phyloP scores from a whole-genome alignment of 1,140 invertebrate species.

The Dendroctonus valens region DNA sequence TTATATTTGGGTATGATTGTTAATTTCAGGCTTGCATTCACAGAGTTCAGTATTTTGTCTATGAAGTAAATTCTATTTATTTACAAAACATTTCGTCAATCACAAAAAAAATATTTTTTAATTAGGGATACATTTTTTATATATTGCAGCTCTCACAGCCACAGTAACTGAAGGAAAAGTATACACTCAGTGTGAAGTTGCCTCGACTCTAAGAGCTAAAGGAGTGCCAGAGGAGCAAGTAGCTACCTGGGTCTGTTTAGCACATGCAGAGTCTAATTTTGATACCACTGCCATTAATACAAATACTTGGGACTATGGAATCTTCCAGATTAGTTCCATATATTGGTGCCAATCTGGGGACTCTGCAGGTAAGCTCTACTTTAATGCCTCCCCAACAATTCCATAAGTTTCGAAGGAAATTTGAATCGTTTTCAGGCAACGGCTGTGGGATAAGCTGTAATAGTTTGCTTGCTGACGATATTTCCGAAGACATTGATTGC shows the following conservation, averaged over 20 bases:
- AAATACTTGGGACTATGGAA: slow-evolving; percentile 33
- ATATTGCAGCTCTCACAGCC: background rate
- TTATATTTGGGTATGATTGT: too few relatives aligned
- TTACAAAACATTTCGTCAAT: too few relatives aligned
- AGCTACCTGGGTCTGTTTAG: slow-evolving; percentile 35
- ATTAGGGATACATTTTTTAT: too few relatives aligned
- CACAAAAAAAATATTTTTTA: too few relatives aligned
- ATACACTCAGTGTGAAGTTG: slow-evolving; percentile 22
- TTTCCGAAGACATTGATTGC: slow-evolving; percentile 27
- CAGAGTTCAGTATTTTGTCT: too few relatives aligned
- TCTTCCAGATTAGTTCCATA: slow-evolving; percentile 34
- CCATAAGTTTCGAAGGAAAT: background rate
- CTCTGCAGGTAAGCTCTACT: slow-evolving; percentile 18
- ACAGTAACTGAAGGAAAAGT: slow-evolving; percentile 13
- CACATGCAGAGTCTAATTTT: slow-evolving; percentile 34
- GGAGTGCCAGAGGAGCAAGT: slow-evolving; percentile 17
- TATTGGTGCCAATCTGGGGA: slow-evolving; percentile 32
- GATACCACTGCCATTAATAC: slow-evolving; percentile 30
- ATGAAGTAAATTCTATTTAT: too few relatives aligned
- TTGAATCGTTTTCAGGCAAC: slow-evolving; percentile 18
- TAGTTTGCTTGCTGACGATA: slow-evolving; percentile 28
- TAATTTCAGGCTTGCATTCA: too few relatives aligned
- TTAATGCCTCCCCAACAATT: background rate
- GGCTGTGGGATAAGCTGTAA: slow-evolving; percentile 33
- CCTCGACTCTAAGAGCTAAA: background rate